These are phyloP conservation scores for Ptilonorhynchus violaceus DNA, from an alignment of 2,113 vertebrate genomes.

Conservation along the genomic window DNA sequence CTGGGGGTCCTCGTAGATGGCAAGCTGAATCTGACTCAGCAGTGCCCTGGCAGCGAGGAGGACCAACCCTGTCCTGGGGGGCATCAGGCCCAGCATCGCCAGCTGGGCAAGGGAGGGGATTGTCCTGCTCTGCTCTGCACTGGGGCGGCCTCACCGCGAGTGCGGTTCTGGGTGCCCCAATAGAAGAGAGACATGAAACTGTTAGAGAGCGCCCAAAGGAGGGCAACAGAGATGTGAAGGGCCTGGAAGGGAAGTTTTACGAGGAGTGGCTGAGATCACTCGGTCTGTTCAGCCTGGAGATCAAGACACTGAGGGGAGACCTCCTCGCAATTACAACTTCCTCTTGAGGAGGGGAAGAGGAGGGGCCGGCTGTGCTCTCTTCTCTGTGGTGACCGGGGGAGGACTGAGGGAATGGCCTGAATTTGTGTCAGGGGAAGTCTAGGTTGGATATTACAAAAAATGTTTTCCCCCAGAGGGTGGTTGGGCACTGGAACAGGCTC, in stretches of 20 bases:
- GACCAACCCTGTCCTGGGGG: background rate
- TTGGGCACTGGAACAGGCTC: background rate
- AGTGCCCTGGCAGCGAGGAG: background rate
- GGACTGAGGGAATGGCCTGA: rapidly evolving
- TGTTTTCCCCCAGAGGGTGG: rapidly evolving
- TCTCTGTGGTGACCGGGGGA: too few relatives aligned
- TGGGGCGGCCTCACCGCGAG: background rate
- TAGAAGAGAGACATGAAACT: rapidly evolving
- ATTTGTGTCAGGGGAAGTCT: background rate
- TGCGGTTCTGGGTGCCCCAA: rapidly evolving
- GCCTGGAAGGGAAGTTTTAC: rapidly evolving
- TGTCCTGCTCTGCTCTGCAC: background rate
- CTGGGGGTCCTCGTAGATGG: background rate
- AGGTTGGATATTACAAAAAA: rapidly evolving
- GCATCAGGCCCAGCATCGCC: background rate
- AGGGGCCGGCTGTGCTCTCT: background rate
- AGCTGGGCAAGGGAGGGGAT: background rate
- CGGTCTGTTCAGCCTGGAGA: background rate
- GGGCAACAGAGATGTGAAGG: too few relatives aligned
- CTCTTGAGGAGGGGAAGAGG: background rate
- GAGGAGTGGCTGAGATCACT: background rate
- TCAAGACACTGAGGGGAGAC: background rate
- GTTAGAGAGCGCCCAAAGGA: background rate
- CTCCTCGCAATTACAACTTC: rapidly evolving
- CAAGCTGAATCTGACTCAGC: background rate